Evolutionary conservation across 1,140 invertebrate species (phyloP).

Genomic region (Lepidurus packardi): DNA sequence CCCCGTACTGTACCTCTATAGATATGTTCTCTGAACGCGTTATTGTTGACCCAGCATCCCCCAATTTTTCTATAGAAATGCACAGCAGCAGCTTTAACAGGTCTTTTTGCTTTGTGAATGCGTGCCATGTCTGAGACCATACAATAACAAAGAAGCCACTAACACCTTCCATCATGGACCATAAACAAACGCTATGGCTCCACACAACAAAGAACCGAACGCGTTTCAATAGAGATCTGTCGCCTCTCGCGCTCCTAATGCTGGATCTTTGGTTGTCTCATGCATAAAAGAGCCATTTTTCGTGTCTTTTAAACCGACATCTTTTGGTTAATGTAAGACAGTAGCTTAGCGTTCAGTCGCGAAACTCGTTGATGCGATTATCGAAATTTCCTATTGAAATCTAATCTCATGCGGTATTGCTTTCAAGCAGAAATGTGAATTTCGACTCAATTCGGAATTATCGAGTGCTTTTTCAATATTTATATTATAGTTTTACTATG

Average conservation of each 20-base stretch:
- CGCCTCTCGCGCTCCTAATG: background rate
- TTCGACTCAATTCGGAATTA: no score
- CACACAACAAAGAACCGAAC: background rate
- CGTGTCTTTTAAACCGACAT: background rate
- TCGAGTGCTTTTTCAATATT: no score
- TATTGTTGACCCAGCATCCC: background rate
- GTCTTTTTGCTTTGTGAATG: background rate
- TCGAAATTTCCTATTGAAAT: no score
- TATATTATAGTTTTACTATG: no score
- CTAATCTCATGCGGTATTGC: no score
- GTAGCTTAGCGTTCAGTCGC: no score
- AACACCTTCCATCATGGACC: constrained; percentile 15
- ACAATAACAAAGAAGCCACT: background rate
- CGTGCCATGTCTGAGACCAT: constrained; percentile 6
- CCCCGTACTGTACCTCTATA: no score
- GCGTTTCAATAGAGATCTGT: constrained; percentile 12
- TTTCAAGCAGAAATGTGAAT: no score
- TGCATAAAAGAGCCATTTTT: constrained; percentile 8
- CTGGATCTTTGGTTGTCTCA: background rate
- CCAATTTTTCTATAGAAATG: background rate
- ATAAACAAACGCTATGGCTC: background rate
- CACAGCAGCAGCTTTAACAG: constrained; percentile 9
- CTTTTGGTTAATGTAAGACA: background rate
- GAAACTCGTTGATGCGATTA: no score
- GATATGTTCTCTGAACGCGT: background rate